These are phyloP conservation scores for Lepidocyrtinus sp. DNA, from an alignment of 2,888 invertebrate genomes.

Conservation along the genomic window DNA sequence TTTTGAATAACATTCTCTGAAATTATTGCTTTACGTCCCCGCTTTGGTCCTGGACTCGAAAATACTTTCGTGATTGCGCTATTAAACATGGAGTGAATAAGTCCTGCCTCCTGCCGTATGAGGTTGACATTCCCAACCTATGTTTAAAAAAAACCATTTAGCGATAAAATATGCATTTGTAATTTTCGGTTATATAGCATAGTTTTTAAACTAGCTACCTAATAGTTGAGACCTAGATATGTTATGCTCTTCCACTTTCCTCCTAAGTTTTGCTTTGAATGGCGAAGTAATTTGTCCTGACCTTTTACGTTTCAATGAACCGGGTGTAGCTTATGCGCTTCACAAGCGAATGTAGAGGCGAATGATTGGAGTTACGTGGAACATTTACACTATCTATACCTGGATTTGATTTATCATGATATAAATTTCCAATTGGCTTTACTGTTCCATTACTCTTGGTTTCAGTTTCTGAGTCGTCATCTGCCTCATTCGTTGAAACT, in stretches of 20 bases:
- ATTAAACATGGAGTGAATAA: conserved; percentile 21
- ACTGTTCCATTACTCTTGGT: not conserved
- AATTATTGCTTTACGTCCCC: not conserved
- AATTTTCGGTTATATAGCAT: not conserved
- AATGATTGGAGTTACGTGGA: too few relatives aligned
- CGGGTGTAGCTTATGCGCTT: too few relatives aligned
- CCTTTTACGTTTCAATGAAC: not conserved
- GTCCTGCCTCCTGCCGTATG: conserved; percentile 4
- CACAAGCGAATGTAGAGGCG: too few relatives aligned
- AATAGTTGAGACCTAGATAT: too few relatives aligned
- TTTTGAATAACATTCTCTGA: not conserved
- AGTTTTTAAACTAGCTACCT: not conserved
- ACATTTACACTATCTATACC: too few relatives aligned
- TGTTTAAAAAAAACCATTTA: not conserved
- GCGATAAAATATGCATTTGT: not conserved
- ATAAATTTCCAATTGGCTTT: not conserved
- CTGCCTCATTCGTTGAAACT: not conserved
- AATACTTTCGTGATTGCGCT: conserved; percentile 30
- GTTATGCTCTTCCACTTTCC: too few relatives aligned
- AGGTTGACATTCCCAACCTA: conserved; percentile 18
- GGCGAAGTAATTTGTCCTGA: not conserved
- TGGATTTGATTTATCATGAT: not conserved
- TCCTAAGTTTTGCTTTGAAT: conserved; percentile 20
- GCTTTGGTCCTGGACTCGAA: not conserved
- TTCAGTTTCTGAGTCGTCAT: not conserved